Base-by-base conservation (phyloP, 2,113 vertebrate species). In the Pristiophorus japonicus region DNA sequence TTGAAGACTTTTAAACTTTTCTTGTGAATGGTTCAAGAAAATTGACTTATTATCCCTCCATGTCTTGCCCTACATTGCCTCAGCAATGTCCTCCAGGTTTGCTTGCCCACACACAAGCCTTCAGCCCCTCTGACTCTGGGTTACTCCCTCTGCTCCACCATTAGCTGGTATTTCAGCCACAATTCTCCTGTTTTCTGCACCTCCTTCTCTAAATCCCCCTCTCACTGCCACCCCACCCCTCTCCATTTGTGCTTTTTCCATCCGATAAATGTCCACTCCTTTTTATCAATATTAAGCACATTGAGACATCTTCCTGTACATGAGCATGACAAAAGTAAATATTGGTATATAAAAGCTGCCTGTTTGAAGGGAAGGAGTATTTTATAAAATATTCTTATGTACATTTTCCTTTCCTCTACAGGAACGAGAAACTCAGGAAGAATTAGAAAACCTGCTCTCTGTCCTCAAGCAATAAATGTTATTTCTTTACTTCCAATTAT, bases 391-490 rank as follows among this genome's bases (percentile, higher is more conserved):
- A 70, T 70, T 30, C 12, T 94, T 45, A 70, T 94, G 22, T 3
- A 14, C 47, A 94, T 70, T 94, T 42, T 45, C 93, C 93, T 67
- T 51, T 34, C 93, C 97, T 96, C 97, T 96, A 95, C 96, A 99
- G 99, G 98, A 99, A 96, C 97, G 98, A 97, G 98, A 99, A 47
- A 98, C 98, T 96, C 98, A 98, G 96, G 98, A 98, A 96, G 98
- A 99, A 95, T 97, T 99, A 96, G 97, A 98, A 96, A 96, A 96
- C 96, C 97, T 99, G 95, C 97, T 97, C 65, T 96, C 96, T 34
- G 97, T 97, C 0, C 97, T 99, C 95, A 97, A 97, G 96, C 97
- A 98, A 51, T 4, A 84, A 87, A n/a, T n/a, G 14, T 14, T 12
- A 70, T 51, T 94, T 24, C 42, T 94, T 94, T 47, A 47, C 4